Evolutionary conservation across 2,113 vertebrate genomes (phyloP).

Genomic region (Bettongia penicillata): DNA sequence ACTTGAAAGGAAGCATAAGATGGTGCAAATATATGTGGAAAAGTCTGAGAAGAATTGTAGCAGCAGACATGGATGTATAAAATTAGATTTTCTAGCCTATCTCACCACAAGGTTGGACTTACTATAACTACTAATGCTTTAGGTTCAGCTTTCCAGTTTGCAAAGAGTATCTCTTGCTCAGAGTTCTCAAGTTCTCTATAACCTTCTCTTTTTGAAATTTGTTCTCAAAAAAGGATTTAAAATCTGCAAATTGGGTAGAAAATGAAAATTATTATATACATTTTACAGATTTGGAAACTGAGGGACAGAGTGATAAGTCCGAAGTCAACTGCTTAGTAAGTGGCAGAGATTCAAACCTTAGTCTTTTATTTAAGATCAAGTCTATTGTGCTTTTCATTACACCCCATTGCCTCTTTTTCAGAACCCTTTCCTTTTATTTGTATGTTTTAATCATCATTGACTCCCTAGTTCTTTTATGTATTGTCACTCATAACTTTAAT

Average conservation of each 20-base stretch:
- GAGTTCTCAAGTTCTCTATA: background rate
- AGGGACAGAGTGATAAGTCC: background rate
- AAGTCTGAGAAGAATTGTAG: background rate
- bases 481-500: background rate
- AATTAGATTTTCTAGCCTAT: background rate
- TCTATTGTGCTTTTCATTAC: background rate
- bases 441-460: background rate
- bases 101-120: background rate
- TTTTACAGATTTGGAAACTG: background rate
- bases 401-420: background rate
- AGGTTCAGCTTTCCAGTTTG: background rate
- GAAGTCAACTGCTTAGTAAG: background rate
- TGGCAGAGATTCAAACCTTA: background rate
- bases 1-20: background rate
- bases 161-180: background rate
- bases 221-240: background rate
- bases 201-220: background rate
- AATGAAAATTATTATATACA: background rate
- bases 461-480: background rate
- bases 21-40: background rate
- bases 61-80: background rate
- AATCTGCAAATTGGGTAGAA: background rate
- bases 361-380: background rate
- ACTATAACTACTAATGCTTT: background rate
- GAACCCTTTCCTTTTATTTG: background rate